These are phyloP conservation scores for Gambusia yucatana DNA, from an alignment of 2,797 vertebrate species.

Conservation along the genomic window DNA sequence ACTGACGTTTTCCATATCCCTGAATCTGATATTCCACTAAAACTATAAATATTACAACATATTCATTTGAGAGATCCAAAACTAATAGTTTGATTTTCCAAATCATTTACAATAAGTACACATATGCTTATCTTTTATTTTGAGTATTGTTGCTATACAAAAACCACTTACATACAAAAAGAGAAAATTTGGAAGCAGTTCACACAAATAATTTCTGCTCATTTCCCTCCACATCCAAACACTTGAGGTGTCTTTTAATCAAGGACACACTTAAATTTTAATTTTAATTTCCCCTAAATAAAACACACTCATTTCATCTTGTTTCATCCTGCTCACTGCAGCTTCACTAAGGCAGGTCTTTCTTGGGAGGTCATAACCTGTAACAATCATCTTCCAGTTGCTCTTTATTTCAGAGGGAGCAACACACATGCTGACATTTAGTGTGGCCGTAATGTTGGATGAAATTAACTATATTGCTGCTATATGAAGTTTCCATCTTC, in stretches of 20 bases:
- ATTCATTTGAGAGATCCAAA: too few relatives aligned
- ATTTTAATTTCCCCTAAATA: background rate
- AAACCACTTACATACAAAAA: too few relatives aligned
- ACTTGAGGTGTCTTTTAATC: background rate
- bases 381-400: background rate
- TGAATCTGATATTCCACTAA: too few relatives aligned
- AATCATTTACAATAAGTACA: too few relatives aligned
- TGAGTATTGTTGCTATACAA: too few relatives aligned
- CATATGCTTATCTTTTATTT: too few relatives aligned
- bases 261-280: background rate
- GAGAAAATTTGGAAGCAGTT: too few relatives aligned
- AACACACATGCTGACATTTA: constrained; percentile 24
- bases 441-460: background rate
- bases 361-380: background rate
- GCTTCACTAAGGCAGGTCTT: background rate
- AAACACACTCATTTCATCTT: background rate
- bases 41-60: too few relatives aligned
- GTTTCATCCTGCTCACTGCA: background rate
- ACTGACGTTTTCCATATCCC: too few relatives aligned
- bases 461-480: background rate
- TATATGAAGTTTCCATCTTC: background rate
- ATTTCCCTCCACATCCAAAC: background rate
- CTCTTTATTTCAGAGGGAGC: constrained; percentile 13
- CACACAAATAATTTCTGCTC: too few relatives aligned
- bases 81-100: too few relatives aligned